phyloP scores from a whole-genome alignment of 2,113 vertebrate genomes.

The Anseranas semipalmata region DNA sequence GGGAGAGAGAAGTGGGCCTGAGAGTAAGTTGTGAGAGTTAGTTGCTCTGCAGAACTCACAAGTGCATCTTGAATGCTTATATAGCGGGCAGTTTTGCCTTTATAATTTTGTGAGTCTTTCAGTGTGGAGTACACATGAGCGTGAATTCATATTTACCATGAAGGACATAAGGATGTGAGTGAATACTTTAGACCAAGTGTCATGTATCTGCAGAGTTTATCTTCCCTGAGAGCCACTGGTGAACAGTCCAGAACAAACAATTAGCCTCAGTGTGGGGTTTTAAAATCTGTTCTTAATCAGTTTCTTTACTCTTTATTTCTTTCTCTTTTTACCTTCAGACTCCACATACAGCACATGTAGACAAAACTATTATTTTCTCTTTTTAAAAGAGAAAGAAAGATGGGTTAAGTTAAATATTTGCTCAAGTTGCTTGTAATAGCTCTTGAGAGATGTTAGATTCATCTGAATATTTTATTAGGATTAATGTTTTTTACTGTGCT shows the following conservation, averaged over 20 bases:
- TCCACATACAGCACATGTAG: neutral
- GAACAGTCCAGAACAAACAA: neutral
- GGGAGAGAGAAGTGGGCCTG: neutral
- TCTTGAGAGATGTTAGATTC: neutral
- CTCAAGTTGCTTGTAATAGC: neutral
- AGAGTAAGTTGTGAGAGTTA: neutral
- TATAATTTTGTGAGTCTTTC: neutral
- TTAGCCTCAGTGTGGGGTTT: neutral
- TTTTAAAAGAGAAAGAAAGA: neutral
- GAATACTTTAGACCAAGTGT: neutral
- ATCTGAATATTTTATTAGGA: neutral
- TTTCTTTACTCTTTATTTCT: neutral
- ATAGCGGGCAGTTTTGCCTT: neutral
- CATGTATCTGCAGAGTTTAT: neutral
- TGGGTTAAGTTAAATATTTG: neutral
- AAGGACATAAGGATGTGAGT: neutral
- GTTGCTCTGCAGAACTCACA: neutral
- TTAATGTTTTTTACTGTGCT: neutral
- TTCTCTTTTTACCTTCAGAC: neutral
- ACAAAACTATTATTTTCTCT: neutral
- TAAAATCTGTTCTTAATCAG: neutral
- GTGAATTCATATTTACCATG: neutral
- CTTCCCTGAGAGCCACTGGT: neutral
- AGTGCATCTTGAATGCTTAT: neutral
- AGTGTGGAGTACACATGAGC: neutral